These are phyloP conservation scores for Gerosis bhagava DNA, from an alignment of 2,888 invertebrate genomes.

Conservation along the genomic window DNA sequence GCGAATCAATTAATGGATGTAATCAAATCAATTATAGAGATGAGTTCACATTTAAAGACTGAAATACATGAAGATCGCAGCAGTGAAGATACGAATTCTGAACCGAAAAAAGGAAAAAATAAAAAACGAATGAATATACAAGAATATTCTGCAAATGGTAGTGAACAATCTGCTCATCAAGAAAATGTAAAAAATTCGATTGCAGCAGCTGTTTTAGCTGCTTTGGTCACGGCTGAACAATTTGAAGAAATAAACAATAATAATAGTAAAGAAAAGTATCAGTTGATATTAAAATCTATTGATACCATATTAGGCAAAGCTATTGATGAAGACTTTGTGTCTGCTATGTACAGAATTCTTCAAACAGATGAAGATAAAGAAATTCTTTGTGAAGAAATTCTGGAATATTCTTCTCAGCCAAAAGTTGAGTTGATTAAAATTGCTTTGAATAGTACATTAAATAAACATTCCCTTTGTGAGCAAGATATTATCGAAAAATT, in stretches of 20 bases:
- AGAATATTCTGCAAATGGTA: slow-evolving; percentile 40
- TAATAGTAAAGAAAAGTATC: slow-evolving; percentile 74
- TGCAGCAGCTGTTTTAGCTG: slow-evolving; percentile 76
- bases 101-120: slow-evolving; percentile 53
- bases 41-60: slow-evolving; percentile 73
- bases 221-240: slow-evolving; percentile 75
- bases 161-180: slow-evolving; percentile 59
- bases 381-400: slow-evolving; percentile 70
- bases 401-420: slow-evolving; percentile 76
- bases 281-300: slow-evolving; percentile 75
- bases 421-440: slow-evolving; percentile 85
- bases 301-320: slow-evolving; percentile 74
- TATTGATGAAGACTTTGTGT: slow-evolving; percentile 71
- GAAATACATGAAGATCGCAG: slow-evolving; percentile 59
- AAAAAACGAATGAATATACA: slow-evolving; percentile 54
- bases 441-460: slow-evolving; percentile 69
- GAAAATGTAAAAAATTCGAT: slow-evolving; percentile 79
- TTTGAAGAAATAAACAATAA: slow-evolving; percentile 76
- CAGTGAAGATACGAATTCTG: slow-evolving; percentile 43
- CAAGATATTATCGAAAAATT: slow-evolving; percentile 85
- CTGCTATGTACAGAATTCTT: slow-evolving; percentile 73
- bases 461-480: slow-evolving; percentile 73
- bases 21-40: slow-evolving; percentile 75
- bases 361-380: slow-evolving; percentile 78
- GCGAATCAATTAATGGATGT: slow-evolving; percentile 78